Evolutionary conservation across 2,797 vertebrate species (phyloP), one percentile per base, ranked within the genome.

Genomic region (Gallinago solitaria): DNA sequence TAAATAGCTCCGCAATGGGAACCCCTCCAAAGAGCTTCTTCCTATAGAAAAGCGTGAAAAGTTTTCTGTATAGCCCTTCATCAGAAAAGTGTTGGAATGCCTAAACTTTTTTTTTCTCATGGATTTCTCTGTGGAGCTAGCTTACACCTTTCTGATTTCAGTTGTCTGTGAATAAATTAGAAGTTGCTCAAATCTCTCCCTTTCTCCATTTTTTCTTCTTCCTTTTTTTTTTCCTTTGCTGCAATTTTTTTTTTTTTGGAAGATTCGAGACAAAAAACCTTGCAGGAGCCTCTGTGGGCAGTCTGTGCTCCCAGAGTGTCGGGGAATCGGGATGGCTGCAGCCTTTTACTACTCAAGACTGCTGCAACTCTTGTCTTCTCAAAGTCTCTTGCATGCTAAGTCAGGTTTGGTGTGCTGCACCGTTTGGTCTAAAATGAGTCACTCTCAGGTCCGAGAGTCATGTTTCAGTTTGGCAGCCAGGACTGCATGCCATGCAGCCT

Each of bases 401-500:
- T 87, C 89, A 92, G 76, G 87, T 95, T 95, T 90, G 75, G 78
- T 94, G 57, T 25, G 56, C 48, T 82, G 15, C 95, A 71, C 56
- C 73, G 56, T 96, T 97, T 91, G 61, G 64, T 90, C 54, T 93
- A 57, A 96, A 96, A 90, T 92, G 68, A 93, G 82, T 93, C 86
- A 87, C 79, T 79, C 69, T 92, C 69, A 92, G 85, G 73, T 87
- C 69, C 41, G 79, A 87, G 95, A 95, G 70, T 97, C 74, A 54
- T 83, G 79, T 97, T 98, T 97, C 95, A 94, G 9, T 93, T 94
- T 93, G 92, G 92, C 91, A 90, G 88, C 83, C 85, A 50, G 92
- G 79, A 33, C 79, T 95, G 87, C 53, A 2, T 43, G 87, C 93
- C 59, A 13, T 95, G 89, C 43, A 93, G 84, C 63, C 74, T 89